Conservation (phyloP, 2,113 vertebrate species). For the Clarias magur region DNA sequence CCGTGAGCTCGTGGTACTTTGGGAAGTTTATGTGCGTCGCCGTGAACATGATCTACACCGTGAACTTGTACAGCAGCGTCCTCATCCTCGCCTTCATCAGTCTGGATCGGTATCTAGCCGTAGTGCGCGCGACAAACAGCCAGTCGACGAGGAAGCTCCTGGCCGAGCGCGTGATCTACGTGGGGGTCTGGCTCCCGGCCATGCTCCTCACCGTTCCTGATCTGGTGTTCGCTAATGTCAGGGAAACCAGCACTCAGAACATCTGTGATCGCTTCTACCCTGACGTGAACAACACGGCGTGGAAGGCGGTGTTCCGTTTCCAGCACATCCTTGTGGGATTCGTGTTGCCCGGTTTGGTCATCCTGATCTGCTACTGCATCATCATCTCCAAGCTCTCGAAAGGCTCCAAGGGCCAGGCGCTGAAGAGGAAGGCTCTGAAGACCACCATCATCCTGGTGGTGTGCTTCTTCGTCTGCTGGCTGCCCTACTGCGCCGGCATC, state of each 20-base stretch:
- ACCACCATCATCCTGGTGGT: conserved; percentile 94
- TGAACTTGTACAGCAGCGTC: conserved; percentile 97
- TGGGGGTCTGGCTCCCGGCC: conserved; percentile 93
- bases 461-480: conserved; percentile 93
- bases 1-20: conserved; percentile 86
- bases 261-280: conserved; percentile 89
- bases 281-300: conserved; percentile 55
- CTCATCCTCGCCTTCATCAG: conserved; percentile 97
- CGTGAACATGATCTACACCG: conserved; percentile 92
- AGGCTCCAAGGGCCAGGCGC: conserved; percentile 83
- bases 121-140: conserved; percentile 93
- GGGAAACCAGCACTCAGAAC: conserved; percentile 57
- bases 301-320: conserved; percentile 86
- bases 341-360: conserved; percentile 89
- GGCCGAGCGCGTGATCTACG: conserved; percentile 86
- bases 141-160: conserved; percentile 84
- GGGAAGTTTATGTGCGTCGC: conserved; percentile 85
- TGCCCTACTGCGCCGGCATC: conserved; percentile 89
- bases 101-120: conserved; percentile 91
- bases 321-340: conserved; percentile 93
- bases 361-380: conserved; percentile 93
- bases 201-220: conserved; percentile 87
- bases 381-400: conserved; percentile 88
- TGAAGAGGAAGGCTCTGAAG: conserved; percentile 94
- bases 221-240: conserved; percentile 82